Percentiles rank a stretch among this genome's conserved stretches.
Evolutionary conservation across 1,140 invertebrate species (phyloP).

Genomic region (Diploscapter pachys): DNA sequence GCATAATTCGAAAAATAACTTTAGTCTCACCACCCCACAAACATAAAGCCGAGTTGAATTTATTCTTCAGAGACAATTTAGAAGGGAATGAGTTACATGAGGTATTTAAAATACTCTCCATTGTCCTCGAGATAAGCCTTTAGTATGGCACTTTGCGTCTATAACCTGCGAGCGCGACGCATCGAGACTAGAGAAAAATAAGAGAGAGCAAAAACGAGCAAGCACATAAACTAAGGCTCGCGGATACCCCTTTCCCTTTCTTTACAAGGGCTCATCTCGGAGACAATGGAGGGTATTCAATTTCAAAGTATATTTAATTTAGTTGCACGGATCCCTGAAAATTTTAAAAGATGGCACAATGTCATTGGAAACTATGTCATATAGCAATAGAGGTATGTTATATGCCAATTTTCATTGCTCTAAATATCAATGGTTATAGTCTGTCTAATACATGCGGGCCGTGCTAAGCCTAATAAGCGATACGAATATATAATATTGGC

Average conservation of each 20-base stretch:
- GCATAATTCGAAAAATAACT: no score
- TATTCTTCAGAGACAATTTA: slow-evolving; percentile 30
- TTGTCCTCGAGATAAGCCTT: no score
- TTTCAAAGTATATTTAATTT: background rate
- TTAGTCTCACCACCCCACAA: slow-evolving; percentile 8
- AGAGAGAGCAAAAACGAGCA: no score
- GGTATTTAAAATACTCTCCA: background rate
- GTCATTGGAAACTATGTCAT: slow-evolving; percentile 14
- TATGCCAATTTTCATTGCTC: background rate
- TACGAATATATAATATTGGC: slow-evolving; percentile 39
- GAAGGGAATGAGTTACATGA: slow-evolving; percentile 36
- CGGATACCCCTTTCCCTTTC: no score
- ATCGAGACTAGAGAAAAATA: no score
- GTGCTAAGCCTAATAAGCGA: slow-evolving; percentile 22
- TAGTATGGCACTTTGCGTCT: no score
- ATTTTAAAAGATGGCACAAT: slow-evolving; percentile 17
- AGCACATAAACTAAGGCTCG: no score
- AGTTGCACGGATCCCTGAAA: slow-evolving; percentile 24
- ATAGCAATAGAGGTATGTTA: slow-evolving; percentile 24
- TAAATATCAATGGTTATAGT: slow-evolving; percentile 16
- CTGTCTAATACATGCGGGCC: slow-evolving; percentile 37
- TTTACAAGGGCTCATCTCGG: no score
- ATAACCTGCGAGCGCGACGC: no score
- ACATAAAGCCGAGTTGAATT: slow-evolving; percentile 22
- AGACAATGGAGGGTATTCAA: background rate